Base-by-base conservation (phyloP, 2,113 vertebrate genomes). In the Cettia cetti region DNA sequence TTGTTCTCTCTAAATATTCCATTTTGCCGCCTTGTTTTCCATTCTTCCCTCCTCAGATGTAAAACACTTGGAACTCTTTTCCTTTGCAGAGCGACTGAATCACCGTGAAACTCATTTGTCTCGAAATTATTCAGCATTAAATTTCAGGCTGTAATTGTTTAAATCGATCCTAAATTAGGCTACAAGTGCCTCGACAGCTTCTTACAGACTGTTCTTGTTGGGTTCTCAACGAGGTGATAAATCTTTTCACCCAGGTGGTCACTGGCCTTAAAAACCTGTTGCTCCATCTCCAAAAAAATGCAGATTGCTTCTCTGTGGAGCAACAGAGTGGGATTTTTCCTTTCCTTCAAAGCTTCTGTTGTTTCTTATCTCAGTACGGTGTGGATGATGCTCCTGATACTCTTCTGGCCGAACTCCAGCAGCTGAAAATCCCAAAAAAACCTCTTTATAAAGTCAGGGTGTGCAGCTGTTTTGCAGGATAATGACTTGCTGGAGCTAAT, bases 141-240 rank as follows among this genome's bases (percentile, higher is more conserved):
- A 90, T 77, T 82, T 72, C 44, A 54, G 31, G 61, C 89, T 85
- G 84, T 82, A 94, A 82, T 91, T 96, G 95, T 72, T 87, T 45
- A 69, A 95, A 91, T 95, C 91, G 61, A 87, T 87, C 77, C 66
- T 79, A 85, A 95, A 92, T 94, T 37, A 86, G 50, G 78, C 81
- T 95, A 57, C 84, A 87, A 82, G 78, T 53, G 59, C 66, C 81
- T 93, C 5, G 6, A 54, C 90, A 82, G 90, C 63, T 81, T 59
- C 86, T 81, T 64, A 23, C 9, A 65, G 70, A 57, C 57, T 65
- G 31, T 52, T 92, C 80, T 37, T 65, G 52, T 84, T 31, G 3
- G 4, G 44, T 64, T 74, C 23, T 2, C 44, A 72, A 52, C 2
- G 2, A 75, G 49, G 57, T 63, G 86, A 86, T 91, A 68, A 94